Evolutionary conservation across 2,113 vertebrate genomes (phyloP), one percentile per base, ranked within the genome.

Genomic region (Dermatemys mawii): DNA sequence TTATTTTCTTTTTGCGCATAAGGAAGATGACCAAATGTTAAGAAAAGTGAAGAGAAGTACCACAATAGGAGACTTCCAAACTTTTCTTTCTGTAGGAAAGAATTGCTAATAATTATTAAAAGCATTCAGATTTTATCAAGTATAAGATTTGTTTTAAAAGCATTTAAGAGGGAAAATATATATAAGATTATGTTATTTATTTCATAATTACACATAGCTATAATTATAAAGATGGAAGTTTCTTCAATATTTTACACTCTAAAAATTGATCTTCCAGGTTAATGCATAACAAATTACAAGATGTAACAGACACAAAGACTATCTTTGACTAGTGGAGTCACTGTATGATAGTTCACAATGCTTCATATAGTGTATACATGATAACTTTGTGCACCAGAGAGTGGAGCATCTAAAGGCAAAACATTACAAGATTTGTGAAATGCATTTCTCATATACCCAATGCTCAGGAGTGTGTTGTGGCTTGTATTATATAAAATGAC

Each of bases 221-320:
- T 2, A 24, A 0, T 1, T 1, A 3, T 26, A 44, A 81, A 55
- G 11, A 53, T 13, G 8, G 1, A 79, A 55, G 1, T 3, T n/a
- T 81, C 44, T 87, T 44, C 1, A 26, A 12, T 3, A 55, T 85
- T 86, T 73, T 22, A 32, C 70, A 7, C 4, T 53, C 11, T 41
- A 86, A 92, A 93, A 76, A 2, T 1, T 19, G 3, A 81, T 86
- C 60, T 92, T 1, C 11, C 19, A 76, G 53, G 24, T 73, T 83
- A 81, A 2, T 19, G 51, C 2, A 17, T 0, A 54, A 2, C 0
- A 82, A 79, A 60, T 84, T 86, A 49, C 1, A 3, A 84, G 41
- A 29, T 16, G 46, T 12, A n/a, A 82, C 38, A 41, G 16, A 17
- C 35, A 73, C 32, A 21, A 41, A n/a, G 17, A 38, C 24, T 73